Conservation (phyloP, 2,888 invertebrate species). For the Acleris literana region DNA sequence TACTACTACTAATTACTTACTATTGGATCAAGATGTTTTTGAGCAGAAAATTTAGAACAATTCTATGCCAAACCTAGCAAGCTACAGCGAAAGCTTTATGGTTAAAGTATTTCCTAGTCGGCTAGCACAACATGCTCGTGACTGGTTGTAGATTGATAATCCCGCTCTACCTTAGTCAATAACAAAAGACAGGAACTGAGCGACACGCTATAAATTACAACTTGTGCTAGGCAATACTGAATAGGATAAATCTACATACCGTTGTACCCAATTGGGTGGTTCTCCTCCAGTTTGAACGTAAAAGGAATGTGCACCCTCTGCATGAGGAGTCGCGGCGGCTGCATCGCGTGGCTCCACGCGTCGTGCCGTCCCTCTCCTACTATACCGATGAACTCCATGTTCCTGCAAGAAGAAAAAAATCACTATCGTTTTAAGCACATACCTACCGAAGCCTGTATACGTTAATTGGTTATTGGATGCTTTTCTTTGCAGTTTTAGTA, state of each 20-base stretch:
- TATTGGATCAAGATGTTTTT: too few species aligned
- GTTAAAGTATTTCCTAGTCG: too few species aligned
- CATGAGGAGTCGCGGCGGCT: conserved; percentile 91
- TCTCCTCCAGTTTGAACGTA: conserved; percentile 90
- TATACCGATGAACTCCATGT: conserved; percentile 89
- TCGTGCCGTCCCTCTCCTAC: conserved; percentile 86
- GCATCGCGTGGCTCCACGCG: conserved; percentile 79
- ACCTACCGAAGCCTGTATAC: neutral
- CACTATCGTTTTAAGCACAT: neutral
- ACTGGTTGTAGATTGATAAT: too few species aligned
- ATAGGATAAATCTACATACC: conserved; percentile 75
- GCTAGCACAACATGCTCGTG: too few species aligned
- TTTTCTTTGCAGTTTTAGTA: too few species aligned
- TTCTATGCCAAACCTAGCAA: too few species aligned
- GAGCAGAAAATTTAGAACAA: too few species aligned
- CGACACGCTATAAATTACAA: too few species aligned
- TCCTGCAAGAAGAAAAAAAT: conserved; percentile 74
- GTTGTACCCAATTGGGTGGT: conserved; percentile 87
- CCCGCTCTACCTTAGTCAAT: neutral
- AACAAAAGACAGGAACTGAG: neutral
- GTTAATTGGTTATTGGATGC: too few species aligned
- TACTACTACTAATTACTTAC: too few species aligned
- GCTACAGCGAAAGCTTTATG: too few species aligned
- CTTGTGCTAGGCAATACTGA: neutral
- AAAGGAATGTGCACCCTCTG: conserved; percentile 93